Evolutionary conservation across 2,888 invertebrate species (phyloP).

Genomic region (Nephrotoma guestfalica): DNA sequence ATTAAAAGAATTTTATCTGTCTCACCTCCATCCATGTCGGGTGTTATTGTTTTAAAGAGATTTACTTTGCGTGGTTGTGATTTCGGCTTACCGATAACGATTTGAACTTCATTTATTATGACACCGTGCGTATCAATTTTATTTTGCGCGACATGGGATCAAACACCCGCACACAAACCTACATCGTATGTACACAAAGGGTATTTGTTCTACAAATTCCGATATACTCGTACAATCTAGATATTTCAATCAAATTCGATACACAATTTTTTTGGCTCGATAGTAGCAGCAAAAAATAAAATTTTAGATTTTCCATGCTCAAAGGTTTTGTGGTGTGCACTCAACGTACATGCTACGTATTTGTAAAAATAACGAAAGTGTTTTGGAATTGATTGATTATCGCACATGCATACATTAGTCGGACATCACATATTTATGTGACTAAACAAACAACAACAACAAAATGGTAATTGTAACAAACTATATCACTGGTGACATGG

Average conservation of each 20-base stretch:
- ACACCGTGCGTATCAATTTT: not conserved
- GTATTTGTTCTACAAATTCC: not conserved
- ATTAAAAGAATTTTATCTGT: not conserved
- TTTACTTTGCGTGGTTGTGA: not conserved
- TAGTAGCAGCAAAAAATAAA: not conserved
- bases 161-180: too few relatives aligned
- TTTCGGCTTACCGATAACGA: not conserved
- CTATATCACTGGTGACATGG: not conserved
- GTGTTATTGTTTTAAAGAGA: not conserved
- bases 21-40: not conserved
- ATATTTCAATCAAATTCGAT: not conserved
- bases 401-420: not conserved
- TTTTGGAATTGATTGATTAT: not conserved
- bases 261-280: not conserved
- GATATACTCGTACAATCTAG: not conserved
- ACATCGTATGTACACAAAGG: too few relatives aligned
- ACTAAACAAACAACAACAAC: not conserved
- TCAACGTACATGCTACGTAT: not conserved
- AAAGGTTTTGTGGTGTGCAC: not conserved
- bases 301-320: not conserved
- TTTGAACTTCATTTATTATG: not conserved
- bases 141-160: too few relatives aligned
- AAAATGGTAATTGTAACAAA: not conserved
- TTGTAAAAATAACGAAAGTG: not conserved
- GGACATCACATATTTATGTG: not conserved